Conservation (phyloP, 2,113 vertebrate genomes). For the Microcebus ravelobensis region DNA sequence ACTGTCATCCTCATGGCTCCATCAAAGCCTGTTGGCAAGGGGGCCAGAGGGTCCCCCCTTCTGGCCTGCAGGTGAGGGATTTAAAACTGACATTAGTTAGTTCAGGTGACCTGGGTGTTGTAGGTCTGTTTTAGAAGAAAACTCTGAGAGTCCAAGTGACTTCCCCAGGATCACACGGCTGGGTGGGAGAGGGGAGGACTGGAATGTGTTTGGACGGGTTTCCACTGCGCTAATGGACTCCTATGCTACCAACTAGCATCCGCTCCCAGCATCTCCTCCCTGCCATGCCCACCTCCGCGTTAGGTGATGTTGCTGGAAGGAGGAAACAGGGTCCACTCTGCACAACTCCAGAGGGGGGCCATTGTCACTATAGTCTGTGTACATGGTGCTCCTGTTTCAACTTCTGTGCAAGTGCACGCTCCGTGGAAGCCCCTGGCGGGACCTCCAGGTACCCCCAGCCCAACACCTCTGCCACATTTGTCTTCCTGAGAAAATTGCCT, state of each 20-base stretch:
- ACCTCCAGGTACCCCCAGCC: fast-evolving
- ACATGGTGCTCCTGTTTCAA: neutral
- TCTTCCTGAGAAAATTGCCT: neutral
- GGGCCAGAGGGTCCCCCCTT: no score
- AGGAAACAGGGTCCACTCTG: neutral
- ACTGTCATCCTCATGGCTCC: neutral
- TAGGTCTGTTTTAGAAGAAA: neutral
- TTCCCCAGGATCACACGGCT: fast-evolving
- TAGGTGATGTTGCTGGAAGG: neutral
- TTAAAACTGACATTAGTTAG: neutral
- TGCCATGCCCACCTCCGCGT: fast-evolving
- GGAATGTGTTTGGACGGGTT: fast-evolving
- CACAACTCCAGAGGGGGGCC: neutral
- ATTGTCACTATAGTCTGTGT: fast-evolving
- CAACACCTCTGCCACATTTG: fast-evolving
- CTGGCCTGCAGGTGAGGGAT: neutral
- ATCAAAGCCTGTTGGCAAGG: neutral
- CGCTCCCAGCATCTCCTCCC: no score
- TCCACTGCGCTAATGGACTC: no score
- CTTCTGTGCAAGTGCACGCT: no score
- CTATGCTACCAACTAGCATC: fast-evolving
- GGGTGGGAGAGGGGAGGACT: no score
- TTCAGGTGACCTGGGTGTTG: fast-evolving
- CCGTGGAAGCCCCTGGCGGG: neutral
- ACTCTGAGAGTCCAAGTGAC: fast-evolving